phyloP scores from a whole-genome alignment of 2,888 invertebrate species.

The Cosmorhoe ocellata region DNA sequence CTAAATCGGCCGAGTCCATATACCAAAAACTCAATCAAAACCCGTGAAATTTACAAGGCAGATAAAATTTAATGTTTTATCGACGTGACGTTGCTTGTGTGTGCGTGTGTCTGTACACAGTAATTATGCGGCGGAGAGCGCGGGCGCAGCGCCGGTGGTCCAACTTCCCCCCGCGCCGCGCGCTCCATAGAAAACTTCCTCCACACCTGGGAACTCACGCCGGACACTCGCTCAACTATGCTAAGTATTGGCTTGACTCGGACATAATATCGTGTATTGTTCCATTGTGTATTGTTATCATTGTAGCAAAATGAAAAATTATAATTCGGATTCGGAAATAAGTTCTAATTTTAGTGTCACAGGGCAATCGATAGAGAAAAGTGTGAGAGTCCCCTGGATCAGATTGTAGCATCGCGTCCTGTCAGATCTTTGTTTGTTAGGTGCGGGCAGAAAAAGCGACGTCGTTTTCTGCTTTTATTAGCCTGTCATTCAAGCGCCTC shows the following conservation, averaged over 20 bases:
- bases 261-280: conserved; percentile 49
- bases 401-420: background rate
- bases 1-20: conserved; percentile 42
- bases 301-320: conserved; percentile 38
- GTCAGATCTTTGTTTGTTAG: conserved; percentile 21
- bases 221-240: conserved; percentile 58
- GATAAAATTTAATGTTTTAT: conserved; percentile 77
- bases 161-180: conserved; percentile 47
- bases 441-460: conserved; percentile 24
- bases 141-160: conserved; percentile 79
- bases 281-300: conserved; percentile 45
- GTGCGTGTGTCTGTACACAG: conserved; percentile 69
- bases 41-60: conserved; percentile 76
- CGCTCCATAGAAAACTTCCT: conserved; percentile 53
- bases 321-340: conserved; percentile 41
- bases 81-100: conserved; percentile 56
- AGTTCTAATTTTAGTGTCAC: conserved; percentile 38
- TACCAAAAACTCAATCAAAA: conserved; percentile 70
- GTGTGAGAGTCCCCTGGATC: conserved; percentile 57
- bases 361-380: conserved; percentile 45
- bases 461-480: conserved; percentile 72
- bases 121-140: conserved; percentile 78
- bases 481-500: conserved; percentile 72
- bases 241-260: conserved; percentile 42
- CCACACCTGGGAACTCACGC: conserved; percentile 71